Evolutionary conservation across 2,113 vertebrate genomes (phyloP), one percentile per base, ranked within the genome.

Genomic region (Prionailurus bengalensis): DNA sequence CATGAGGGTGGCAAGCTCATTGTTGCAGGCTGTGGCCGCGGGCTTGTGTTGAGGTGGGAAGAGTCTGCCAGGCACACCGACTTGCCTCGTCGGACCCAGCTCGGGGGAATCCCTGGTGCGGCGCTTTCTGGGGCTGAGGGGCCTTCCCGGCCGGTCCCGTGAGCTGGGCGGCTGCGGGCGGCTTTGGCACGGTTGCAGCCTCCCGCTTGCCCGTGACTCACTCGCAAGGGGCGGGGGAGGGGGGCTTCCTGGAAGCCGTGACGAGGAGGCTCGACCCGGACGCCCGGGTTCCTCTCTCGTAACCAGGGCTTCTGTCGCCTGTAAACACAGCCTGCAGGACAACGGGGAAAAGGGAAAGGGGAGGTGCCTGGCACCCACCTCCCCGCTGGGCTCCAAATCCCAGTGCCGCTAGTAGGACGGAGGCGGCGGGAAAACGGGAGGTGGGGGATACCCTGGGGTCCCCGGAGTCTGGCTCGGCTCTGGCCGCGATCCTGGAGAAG

Each of bases 231-330:
- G 95, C 61, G 93, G 95, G 88, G 91, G 84, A 33, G 66, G 91
- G 97, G 92, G 92, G 74, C 97, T 98, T 98, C 98, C 98, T 94
- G 97, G 97, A 98, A 98, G 98, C 96, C 63, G 94, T 97, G 98
- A 98, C 98, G 97, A 96, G 89, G 97, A 94, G 87, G 51, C 71
- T 82, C 83, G 53, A 88, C 92, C 93, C 39, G 96, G 95, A 97
- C 96, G 95, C 96, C 83, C 61, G 71, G 87, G 98, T 98, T 98
- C 96, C 88, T 97, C 96, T 97, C 71, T 25, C n/a, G 98, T 98
- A 98, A 98, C 98, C 84, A 97, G 92, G 97, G 88, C 48, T 95
- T 39, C 58, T 2, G 84, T 96, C 89, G 82, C 61, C 79, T 97
- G 97, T 98, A 98, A 98, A 98, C 97, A 98, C 79, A 96, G 81